Percentiles rank a stretch among this genome's conserved stretches.
Conservation (phyloP, 2,113 vertebrate species). For the Chascanopsetta lugubris region DNA sequence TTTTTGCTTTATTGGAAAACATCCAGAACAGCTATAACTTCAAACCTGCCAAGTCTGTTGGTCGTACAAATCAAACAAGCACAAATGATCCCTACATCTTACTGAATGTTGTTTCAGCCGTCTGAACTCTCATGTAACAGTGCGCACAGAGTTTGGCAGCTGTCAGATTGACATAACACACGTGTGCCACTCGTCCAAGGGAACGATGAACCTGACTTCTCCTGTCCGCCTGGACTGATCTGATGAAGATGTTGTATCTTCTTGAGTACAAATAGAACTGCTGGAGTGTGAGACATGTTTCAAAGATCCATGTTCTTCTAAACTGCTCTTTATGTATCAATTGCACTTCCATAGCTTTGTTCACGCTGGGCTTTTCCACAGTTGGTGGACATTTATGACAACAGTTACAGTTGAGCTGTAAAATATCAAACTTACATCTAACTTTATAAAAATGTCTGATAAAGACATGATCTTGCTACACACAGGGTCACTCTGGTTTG, state of each 20-base stretch:
- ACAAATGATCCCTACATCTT: conserved; percentile 8
- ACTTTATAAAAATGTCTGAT: too few species aligned
- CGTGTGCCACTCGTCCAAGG: conserved; percentile 9
- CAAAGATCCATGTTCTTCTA: too few species aligned
- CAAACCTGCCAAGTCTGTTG: conserved; percentile 12
- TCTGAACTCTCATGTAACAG: conserved; percentile 15
- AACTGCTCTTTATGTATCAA: too few species aligned
- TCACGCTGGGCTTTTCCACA: too few species aligned
- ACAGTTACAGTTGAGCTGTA: too few species aligned
- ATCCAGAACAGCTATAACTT: conserved; percentile 30
- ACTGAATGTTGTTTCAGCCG: conserved; percentile 36
- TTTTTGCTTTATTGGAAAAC: conserved; percentile 32
- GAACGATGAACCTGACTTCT: not conserved
- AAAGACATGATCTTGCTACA: too few species aligned
- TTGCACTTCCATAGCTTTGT: too few species aligned
- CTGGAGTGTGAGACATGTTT: too few species aligned
- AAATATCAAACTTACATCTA: too few species aligned
- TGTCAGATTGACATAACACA: conserved; percentile 36
- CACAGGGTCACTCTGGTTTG: too few species aligned
- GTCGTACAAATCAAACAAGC: conserved; percentile 10
- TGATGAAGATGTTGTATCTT: not conserved
- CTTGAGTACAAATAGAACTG: not conserved
- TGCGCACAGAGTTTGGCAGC: conserved; percentile 37
- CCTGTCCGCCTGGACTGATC: not conserved
- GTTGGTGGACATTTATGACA: too few species aligned